Percentiles rank a stretch among this genome's conserved stretches.
Conservation (phyloP, 1,140 invertebrate species). For the Formica selysi region DNA sequence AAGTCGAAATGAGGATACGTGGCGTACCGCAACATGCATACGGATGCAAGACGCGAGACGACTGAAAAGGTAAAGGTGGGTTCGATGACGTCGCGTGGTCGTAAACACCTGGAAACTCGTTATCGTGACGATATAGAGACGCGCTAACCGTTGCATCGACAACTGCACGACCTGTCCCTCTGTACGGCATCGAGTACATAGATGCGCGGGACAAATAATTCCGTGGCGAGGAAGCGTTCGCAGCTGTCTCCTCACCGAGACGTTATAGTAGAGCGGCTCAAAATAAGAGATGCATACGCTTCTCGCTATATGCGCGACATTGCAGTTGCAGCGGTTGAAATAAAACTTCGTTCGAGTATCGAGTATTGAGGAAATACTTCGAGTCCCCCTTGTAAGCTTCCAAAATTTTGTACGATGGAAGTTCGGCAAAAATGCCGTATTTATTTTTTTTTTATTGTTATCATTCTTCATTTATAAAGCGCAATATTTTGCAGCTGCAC, state of each 20-base stretch:
- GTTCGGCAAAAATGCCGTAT: background rate
- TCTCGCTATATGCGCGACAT: background rate
- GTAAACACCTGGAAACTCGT: constrained; percentile 68
- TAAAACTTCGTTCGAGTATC: background rate
- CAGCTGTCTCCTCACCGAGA: background rate
- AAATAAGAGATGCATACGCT: background rate
- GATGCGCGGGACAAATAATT: constrained; percentile 47
- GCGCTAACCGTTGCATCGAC: constrained; percentile 49
- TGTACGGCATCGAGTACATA: constrained; percentile 33
- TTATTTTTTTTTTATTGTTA: background rate
- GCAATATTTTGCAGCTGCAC: background rate
- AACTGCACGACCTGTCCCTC: background rate
- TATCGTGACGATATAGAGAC: constrained; percentile 47
- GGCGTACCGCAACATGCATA: constrained; percentile 49
- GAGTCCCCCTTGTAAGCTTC: background rate
- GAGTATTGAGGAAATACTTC: background rate
- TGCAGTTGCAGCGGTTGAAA: background rate
- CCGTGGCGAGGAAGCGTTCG: constrained; percentile 12
- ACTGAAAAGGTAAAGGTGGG: constrained; percentile 63
- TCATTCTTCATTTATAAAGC: background rate
- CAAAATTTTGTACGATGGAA: background rate
- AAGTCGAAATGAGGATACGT: constrained; percentile 43
- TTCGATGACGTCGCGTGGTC: constrained; percentile 69
- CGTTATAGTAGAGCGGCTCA: background rate
- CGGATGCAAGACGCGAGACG: background rate